Conservation (phyloP, 1,140 invertebrate species). For the Euwallacea fornicatus region DNA sequence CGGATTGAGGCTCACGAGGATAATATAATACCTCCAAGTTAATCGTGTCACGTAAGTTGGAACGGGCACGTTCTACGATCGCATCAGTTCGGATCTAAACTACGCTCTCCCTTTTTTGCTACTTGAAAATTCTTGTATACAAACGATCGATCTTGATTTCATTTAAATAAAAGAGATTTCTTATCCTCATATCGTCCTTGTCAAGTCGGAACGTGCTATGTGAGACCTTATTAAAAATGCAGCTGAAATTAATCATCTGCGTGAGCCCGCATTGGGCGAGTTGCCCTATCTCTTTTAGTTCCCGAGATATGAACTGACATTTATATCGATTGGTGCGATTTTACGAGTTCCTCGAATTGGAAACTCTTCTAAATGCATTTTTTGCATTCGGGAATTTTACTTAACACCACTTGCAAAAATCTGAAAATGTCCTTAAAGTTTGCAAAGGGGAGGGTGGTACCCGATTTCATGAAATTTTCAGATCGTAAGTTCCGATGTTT, state of each 20-base stretch:
- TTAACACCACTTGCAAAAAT: too few species aligned
- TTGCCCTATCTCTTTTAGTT: too few species aligned
- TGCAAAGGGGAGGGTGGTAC: too few species aligned
- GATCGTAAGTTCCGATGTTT: too few species aligned
- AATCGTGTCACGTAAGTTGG: background rate
- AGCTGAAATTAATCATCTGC: too few species aligned
- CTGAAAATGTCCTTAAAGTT: too few species aligned
- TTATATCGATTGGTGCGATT: background rate
- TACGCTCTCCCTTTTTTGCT: background rate
- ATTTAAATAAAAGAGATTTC: background rate
- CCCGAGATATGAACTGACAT: background rate
- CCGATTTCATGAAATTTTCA: too few species aligned
- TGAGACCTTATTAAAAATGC: background rate
- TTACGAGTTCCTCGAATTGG: background rate
- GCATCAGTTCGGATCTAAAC: background rate
- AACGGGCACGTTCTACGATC: background rate
- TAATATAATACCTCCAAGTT: background rate
- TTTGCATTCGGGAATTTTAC: too few species aligned
- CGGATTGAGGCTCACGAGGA: background rate
- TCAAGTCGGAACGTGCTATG: background rate
- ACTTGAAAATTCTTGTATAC: background rate
- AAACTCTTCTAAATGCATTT: too few species aligned
- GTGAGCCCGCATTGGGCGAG: too few species aligned
- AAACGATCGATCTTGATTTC: background rate
- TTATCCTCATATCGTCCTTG: background rate